A percentile compares a stretch with the other conserved stretches of the same genome.
phyloP scores from a whole-genome alignment of 2,113 vertebrate species.

The Peromyscus leucopus region DNA sequence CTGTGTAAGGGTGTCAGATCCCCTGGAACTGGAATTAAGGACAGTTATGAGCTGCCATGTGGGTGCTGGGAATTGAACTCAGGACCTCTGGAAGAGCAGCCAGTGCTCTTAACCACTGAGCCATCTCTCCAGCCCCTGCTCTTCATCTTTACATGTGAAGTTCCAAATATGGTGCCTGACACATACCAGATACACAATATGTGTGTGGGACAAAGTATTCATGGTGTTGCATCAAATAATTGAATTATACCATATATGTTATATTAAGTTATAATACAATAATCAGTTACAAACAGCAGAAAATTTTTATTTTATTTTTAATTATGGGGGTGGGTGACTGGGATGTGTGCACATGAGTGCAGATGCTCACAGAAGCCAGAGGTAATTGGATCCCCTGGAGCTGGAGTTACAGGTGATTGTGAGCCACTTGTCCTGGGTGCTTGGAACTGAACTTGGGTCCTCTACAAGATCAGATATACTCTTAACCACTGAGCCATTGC shows the following conservation, averaged over 20 bases:
- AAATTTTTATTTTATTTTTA: neutral
- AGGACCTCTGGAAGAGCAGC: too few relatives aligned
- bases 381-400: neutral
- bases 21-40: too few relatives aligned
- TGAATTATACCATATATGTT: neutral
- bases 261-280: neutral
- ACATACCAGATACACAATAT: neutral
- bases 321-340: too few relatives aligned
- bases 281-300: neutral
- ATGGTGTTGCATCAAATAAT: neutral
- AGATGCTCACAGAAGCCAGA: neutral
- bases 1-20: too few relatives aligned
- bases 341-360: too few relatives aligned
- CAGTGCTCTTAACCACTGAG: too few relatives aligned
- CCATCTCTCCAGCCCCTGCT: neutral
- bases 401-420: neutral
- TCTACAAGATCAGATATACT: too few relatives aligned
- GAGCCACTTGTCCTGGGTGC: neutral
- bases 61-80: too few relatives aligned
- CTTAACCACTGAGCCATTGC: neutral
- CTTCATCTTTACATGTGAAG: neutral
- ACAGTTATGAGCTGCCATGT: too few relatives aligned
- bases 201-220: slow-evolving; percentile 3
- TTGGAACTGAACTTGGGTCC: neutral
- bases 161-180: neutral